Base-by-base conservation (phyloP, 2,797 vertebrate species). In the Malurus splendens region DNA sequence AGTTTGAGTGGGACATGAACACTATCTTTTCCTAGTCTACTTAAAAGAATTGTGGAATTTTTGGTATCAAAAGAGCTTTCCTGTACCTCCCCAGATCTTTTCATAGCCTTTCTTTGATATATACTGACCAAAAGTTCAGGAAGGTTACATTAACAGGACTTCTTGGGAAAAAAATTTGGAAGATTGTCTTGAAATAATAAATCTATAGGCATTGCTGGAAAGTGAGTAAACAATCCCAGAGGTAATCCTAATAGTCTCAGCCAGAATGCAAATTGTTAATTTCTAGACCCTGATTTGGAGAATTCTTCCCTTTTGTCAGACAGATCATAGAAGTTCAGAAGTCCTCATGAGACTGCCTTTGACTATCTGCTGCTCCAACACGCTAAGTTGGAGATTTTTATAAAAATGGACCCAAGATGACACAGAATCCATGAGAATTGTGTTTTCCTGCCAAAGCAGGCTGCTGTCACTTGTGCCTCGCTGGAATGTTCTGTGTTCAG, bases 151-250 rank as follows among this genome's bases (percentile, higher is more conserved):
- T 50, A 77, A 84, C n/a, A 42, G 0, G 2, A 2, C 2, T 44
- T 22, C 24, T 78, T 48, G 27, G 38, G 60, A 36, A 73, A 70
- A 85, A 59, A 7, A 1, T 27, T 73, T 79, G 75, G 42, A 92
- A 48, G 6, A 9, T 12, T 87, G 48, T 59, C 42, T 75, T 80
- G 59, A 88, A 87, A 91, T 65, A 70, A 84, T 77, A 78, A 75
- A 82, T 81, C 73, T 39, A 9, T 70, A 30, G 64, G 8, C 33
- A 74, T 62, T 83, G 30, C 44, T 89, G 38, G 41, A 80, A 87
- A 72, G 57, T 45, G 17, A 42, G 22, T n/a, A 44, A 90, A 82
- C 7, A 39, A 68, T 47, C 57, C 32, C 59, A 71, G 68, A 62
- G 55, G 51, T 66, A 89, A 78, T 59, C 51, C 59, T 52, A 44